Conservation (phyloP, 2,113 vertebrate species). For the Rhombomys opimus region DNA sequence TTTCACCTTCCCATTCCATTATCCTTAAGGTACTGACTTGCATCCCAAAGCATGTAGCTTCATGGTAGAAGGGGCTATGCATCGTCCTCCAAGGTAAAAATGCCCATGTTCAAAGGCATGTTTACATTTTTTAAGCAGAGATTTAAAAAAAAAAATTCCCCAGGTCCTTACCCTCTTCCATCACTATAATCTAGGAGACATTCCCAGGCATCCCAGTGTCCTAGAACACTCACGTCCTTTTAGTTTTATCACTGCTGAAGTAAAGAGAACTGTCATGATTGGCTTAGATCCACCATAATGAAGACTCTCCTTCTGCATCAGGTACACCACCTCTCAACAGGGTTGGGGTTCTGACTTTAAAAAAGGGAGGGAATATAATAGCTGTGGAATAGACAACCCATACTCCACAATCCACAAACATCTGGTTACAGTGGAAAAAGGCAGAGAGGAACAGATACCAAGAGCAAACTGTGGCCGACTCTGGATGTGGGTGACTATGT, state of each 20-base stretch:
- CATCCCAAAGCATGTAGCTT: neutral
- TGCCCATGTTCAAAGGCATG: neutral
- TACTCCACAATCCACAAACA: neutral
- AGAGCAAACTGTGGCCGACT: neutral
- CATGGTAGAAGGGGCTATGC: neutral
- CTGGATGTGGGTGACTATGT: neutral
- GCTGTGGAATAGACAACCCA: neutral
- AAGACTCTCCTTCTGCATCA: neutral
- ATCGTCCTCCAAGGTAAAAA: slow-evolving; percentile 1
- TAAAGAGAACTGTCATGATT: neutral
- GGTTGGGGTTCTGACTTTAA: neutral
- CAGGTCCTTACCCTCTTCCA: fast-evolving
- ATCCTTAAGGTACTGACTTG: neutral
- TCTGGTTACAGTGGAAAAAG: neutral
- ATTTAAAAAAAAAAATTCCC: neutral
- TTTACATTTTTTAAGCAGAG: slow-evolving; percentile 25
- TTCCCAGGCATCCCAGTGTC: neutral
- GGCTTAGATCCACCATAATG: neutral
- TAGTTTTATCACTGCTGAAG: neutral
- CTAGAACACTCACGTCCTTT: neutral
- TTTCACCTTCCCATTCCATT: neutral
- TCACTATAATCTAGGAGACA: neutral
- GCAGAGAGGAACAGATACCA: neutral
- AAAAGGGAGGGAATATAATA: neutral
- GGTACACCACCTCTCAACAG: neutral